Evolutionary conservation across 2,113 vertebrate genomes (phyloP), one percentile per base, ranked within the genome.

Genomic region (Campylorhamphus procurvoides): DNA sequence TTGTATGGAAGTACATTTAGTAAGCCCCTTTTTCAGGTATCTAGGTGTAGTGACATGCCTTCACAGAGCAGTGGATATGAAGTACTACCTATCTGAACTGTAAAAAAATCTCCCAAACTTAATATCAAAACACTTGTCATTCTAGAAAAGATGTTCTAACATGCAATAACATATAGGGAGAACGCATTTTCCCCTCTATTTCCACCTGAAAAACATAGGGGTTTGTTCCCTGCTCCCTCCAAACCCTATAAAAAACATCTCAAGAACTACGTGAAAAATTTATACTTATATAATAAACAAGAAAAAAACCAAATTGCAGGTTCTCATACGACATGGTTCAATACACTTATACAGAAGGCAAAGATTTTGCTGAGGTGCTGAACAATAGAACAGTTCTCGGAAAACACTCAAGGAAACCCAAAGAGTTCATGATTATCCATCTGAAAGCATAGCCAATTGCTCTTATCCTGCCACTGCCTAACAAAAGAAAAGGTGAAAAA

Each of bases 321-420:
- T 49, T 42, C 64, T 55, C 12, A 42, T 7, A 35, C 0, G 0
- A 47, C 22, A 40, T 2, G 9, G 71, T 49, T 90, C n/a, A 58
- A 23, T 16, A 28, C 18, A 79, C 18, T 72, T 31, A 49, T 1
- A 49, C 14, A 77, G 80, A n/a, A 66, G 19, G 33, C 60, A 78
- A 55, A 63, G 6, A 29, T 35, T 79, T 37, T 79, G 49, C n/a
- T 82, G 9, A 72, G 81, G 49, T 23, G 18, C 18, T 55, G 60
- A 73, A 75, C 18, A 77, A 25, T 7, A 79, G 9, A 92, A 37
- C 16, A 15, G 14, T 64, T 89, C 23, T 3, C 47, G 20, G 33
- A 96, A 94, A 94, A 67, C 27, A 64, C 7, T 10, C 5, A 22
- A 18, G 25, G 42, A 72, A 92, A 29, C 8, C 14, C 18, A 18